These are phyloP conservation scores for Heterodera carotae DNA, from an alignment of 1,140 invertebrate genomes.

Conservation along the genomic window DNA sequence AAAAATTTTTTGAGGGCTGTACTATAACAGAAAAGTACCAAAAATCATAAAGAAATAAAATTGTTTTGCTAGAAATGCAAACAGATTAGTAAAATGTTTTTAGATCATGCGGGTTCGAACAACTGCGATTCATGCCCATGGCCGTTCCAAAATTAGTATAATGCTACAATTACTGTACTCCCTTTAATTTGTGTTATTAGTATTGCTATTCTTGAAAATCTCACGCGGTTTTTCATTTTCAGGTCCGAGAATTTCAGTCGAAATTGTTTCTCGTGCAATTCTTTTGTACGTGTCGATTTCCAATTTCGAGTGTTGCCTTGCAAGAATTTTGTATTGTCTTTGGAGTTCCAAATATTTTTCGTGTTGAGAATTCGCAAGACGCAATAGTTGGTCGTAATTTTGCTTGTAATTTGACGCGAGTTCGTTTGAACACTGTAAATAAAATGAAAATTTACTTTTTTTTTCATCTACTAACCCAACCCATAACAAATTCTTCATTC, in stretches of 20 bases:
- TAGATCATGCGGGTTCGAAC: no score
- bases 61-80: no score
- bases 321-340: constrained; percentile 94
- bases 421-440: constrained; percentile 79
- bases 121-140: no score
- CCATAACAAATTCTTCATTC: background rate
- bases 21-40: no score
- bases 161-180: no score
- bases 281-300: constrained; percentile 75
- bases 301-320: constrained; percentile 89
- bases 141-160: no score
- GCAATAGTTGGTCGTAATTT: constrained; percentile 81
- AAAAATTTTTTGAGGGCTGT: no score
- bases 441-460: no score
- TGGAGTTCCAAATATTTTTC: constrained; percentile 90
- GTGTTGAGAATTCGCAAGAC: constrained; percentile 86
- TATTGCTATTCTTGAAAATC: background rate
- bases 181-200: no score
- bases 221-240: background rate
- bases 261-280: background rate
- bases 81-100: no score
- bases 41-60: no score
- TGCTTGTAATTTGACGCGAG: constrained; percentile 73
- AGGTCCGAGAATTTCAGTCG: background rate
- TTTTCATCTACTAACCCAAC: no score